A percentile compares a stretch with the other conserved stretches of the same genome.
These are phyloP conservation scores for Trachelus iudaicus DNA, from an alignment of 2,888 invertebrate genomes.

Conservation along the genomic window DNA sequence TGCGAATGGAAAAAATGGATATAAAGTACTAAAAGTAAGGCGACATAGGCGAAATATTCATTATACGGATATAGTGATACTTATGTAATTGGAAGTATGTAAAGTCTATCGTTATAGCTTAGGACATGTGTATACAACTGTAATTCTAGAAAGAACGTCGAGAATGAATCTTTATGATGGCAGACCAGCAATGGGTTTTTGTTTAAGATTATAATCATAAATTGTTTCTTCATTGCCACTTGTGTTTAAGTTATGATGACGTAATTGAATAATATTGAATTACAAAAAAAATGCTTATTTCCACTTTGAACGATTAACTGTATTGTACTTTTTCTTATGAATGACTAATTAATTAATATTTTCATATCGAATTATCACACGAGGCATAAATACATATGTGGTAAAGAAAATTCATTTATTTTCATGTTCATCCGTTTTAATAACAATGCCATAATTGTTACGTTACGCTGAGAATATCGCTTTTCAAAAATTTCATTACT, in stretches of 20 bases:
- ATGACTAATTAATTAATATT: neutral
- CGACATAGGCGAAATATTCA: neutral
- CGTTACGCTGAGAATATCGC: neutral
- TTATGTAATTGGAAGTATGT: conserved; percentile 15
- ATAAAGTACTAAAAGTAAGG: neutral
- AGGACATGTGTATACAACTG: conserved; percentile 13
- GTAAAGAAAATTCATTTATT: neutral
- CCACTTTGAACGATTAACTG: neutral
- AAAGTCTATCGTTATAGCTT: conserved; percentile 15
- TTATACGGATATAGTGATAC: conserved; percentile 2
- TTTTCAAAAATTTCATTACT: neutral
- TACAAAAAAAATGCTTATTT: neutral
- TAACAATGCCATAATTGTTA: neutral
- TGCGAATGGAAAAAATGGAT: neutral
- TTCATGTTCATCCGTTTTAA: neutral
- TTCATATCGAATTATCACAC: neutral
- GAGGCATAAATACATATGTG: neutral
- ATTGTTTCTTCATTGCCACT: neutral
- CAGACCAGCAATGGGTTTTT: neutral
- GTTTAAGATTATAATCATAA: neutral
- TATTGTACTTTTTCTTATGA: neutral
- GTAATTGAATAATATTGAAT: neutral
- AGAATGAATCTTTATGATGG: conserved; percentile 13
- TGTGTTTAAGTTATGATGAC: neutral
- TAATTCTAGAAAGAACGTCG: conserved; percentile 12